A percentile compares a stretch with the other conserved stretches of the same genome.
Conservation (phyloP, 2,113 vertebrate species). For the Ia io region DNA sequence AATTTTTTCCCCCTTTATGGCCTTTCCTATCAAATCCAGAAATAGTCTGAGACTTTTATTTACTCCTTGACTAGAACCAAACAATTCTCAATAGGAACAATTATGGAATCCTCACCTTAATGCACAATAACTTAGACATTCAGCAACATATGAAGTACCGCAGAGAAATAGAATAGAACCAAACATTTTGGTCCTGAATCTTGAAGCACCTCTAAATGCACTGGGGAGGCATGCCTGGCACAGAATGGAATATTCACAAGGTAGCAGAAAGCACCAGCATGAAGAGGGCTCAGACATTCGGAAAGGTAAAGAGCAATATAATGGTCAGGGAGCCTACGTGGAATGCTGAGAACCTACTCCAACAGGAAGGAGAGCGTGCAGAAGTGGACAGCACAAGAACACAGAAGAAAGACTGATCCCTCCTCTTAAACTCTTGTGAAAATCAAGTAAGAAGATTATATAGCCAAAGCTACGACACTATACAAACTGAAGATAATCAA, state of each 20-base stretch:
- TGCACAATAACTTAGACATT: background rate
- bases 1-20: background rate
- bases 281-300: background rate
- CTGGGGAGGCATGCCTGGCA: background rate
- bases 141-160: background rate
- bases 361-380: background rate
- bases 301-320: background rate
- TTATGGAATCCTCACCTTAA: background rate
- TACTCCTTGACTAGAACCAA: background rate
- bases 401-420: background rate
- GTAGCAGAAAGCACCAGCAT: fast-evolving
- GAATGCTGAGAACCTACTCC: background rate
- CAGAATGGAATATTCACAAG: background rate
- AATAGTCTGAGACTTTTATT: background rate
- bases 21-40: background rate
- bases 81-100: background rate
- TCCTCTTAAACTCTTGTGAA: background rate
- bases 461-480: background rate
- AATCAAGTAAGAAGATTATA: background rate
- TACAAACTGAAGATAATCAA: background rate
- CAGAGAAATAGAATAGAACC: background rate
- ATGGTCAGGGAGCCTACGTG: background rate
- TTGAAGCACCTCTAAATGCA: background rate
- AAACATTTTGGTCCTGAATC: background rate
- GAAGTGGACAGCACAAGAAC: background rate